phyloP scores from a whole-genome alignment of 2,797 vertebrate genomes.

The Iguana delicatissima region DNA sequence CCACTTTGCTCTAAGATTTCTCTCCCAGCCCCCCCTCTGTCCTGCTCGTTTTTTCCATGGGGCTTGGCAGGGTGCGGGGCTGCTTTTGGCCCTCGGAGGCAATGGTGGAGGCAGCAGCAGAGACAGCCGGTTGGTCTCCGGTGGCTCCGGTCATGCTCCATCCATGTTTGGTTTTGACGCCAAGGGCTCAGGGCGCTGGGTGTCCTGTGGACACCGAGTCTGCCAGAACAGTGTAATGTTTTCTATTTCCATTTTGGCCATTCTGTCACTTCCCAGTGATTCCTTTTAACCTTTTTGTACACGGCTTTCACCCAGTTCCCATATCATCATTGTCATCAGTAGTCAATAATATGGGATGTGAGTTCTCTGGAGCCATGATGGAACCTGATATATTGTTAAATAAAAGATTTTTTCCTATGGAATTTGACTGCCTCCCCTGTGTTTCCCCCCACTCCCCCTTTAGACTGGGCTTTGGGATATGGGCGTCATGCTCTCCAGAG shows the following conservation, averaged over 20 bases:
- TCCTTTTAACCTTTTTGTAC: slow-evolving; percentile 62
- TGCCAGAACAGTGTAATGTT: slow-evolving; percentile 19
- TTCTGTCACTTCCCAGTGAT: slow-evolving; percentile 55
- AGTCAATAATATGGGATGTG: slow-evolving; percentile 71
- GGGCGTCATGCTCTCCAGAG: no score
- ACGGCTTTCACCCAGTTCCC: slow-evolving; percentile 70
- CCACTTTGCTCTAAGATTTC: background rate
- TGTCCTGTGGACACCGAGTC: background rate
- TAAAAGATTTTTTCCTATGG: slow-evolving; percentile 83
- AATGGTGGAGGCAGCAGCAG: no score
- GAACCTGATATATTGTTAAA: slow-evolving; percentile 83
- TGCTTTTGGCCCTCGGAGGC: background rate
- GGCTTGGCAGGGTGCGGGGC: no score
- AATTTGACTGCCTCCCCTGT: slow-evolving; percentile 49
- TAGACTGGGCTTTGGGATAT: no score
- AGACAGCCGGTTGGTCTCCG: no score
- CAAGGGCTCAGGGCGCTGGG: background rate
- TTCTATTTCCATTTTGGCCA: slow-evolving; percentile 58
- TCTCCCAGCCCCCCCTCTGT: no score
- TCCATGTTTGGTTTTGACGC: background rate
- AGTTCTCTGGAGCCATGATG: slow-evolving; percentile 79
- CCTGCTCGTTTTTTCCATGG: background rate
- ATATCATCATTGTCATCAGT: slow-evolving; percentile 68
- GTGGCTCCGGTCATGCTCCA: background rate
- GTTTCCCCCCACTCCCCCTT: slow-evolving; percentile 8